Evolutionary conservation across 2,888 invertebrate genomes (phyloP).

Genomic region (Drosophila meridionalis): DNA sequence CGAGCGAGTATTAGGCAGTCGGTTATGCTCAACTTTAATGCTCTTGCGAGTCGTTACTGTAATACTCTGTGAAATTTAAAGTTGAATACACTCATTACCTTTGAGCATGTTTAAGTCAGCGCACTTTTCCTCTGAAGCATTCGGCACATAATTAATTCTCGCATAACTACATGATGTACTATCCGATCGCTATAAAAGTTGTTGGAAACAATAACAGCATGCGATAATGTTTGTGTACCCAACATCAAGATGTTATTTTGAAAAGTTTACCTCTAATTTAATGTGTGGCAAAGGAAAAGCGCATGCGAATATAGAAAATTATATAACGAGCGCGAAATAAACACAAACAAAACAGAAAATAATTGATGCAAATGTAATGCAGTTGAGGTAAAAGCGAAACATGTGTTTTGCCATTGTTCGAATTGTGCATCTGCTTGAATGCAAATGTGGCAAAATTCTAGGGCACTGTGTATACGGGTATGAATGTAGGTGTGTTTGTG

Average conservation of each 20-base stretch:
- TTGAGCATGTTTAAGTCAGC: background rate
- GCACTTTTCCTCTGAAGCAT: background rate
- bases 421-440: slow-evolving; percentile 10
- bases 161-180: background rate
- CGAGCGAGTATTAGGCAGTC: background rate
- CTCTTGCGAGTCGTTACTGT: background rate
- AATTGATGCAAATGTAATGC: slow-evolving; percentile 9
- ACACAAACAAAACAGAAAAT: slow-evolving; percentile 3
- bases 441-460: background rate
- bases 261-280: slow-evolving; percentile 3
- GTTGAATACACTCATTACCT: background rate
- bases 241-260: slow-evolving; percentile 1
- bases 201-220: background rate
- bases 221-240: background rate
- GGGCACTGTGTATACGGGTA: background rate
- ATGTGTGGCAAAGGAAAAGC: background rate
- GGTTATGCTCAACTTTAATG: background rate
- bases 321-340: slow-evolving; percentile 6
- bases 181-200: background rate
- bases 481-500: background rate
- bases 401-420: slow-evolving; percentile 8
- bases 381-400: slow-evolving; percentile 6
- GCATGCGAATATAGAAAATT: background rate
- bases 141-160: background rate
- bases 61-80: background rate